Evolutionary conservation across 2,888 invertebrate species (phyloP).

Genomic region (Hypomecis punctinalis): DNA sequence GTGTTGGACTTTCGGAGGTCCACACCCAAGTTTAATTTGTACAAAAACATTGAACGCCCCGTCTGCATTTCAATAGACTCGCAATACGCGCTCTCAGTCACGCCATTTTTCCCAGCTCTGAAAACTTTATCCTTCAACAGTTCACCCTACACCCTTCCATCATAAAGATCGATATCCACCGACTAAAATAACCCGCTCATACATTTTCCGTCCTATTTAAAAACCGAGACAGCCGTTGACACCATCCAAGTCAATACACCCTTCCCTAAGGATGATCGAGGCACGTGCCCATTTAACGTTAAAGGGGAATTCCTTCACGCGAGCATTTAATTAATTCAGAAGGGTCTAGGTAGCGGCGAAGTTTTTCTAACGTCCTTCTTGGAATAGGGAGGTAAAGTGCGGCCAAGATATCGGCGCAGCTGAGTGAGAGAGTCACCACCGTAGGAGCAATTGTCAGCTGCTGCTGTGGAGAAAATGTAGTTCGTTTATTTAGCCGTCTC

Average conservation of each 20-base stretch:
- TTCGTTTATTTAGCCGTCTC: not conserved
- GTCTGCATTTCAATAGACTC: no score
- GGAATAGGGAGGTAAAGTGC: conserved; percentile 7
- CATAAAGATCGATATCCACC: not conserved
- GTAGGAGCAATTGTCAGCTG: not conserved
- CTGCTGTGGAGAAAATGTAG: not conserved
- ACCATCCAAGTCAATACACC: conserved; percentile 22
- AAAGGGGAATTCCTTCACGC: conserved; percentile 31
- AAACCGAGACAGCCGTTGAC: conserved; percentile 8
- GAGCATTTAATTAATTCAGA: conserved; percentile 30
- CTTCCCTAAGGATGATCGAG: conserved; percentile 10
- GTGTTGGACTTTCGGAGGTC: no score
- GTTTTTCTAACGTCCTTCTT: conserved; percentile 28
- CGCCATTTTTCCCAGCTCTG: no score
- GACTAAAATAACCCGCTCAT: not conserved
- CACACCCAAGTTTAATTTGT: not conserved
- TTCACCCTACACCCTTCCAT: not conserved
- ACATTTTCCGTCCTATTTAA: not conserved
- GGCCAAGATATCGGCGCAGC: not conserved
- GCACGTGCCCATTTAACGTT: conserved; percentile 26
- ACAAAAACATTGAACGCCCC: not conserved
- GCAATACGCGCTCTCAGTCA: no score
- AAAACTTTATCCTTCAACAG: not conserved
- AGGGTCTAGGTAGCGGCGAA: conserved; percentile 23
- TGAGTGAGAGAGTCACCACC: not conserved